A percentile compares a stretch with the other conserved stretches of the same genome.
These are phyloP conservation scores for Syngnathus acus DNA, from an alignment of 2,797 vertebrate genomes.

Conservation along the genomic window DNA sequence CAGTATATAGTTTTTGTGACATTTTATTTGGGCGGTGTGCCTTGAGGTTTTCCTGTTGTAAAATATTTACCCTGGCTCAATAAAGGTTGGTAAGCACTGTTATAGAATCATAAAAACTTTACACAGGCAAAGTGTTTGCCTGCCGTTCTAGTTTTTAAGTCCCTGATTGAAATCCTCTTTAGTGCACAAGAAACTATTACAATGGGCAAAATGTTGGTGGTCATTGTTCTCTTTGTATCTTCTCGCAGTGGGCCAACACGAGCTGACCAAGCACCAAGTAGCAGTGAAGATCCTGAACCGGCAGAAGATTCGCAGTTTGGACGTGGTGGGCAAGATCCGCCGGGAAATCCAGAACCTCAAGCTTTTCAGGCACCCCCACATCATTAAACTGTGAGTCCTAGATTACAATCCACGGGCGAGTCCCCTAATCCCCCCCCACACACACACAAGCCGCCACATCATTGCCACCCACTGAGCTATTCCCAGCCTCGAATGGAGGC, in stretches of 20 bases:
- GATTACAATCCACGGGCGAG: slow-evolving; percentile 44
- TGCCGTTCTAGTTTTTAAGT: neutral
- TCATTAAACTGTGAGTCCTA: slow-evolving; percentile 95
- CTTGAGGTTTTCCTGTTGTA: neutral
- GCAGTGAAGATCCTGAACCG: slow-evolving; percentile 97
- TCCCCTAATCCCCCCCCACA: slow-evolving; percentile 37
- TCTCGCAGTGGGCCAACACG: slow-evolving; percentile 87
- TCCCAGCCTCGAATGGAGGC: slow-evolving; percentile 40
- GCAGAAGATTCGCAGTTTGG: slow-evolving; percentile 97
- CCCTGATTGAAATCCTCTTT: neutral
- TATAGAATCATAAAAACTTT: neutral
- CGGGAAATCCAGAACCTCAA: slow-evolving; percentile 98
- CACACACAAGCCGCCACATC: slow-evolving; percentile 23
- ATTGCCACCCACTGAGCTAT: slow-evolving; percentile 56
- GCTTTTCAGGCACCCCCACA: slow-evolving; percentile 96
- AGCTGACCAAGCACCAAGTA: slow-evolving; percentile 96
- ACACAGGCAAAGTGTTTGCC: too few species aligned
- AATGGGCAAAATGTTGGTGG: neutral
- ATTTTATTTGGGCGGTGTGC: too few species aligned
- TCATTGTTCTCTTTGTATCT: neutral
- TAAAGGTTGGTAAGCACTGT: neutral
- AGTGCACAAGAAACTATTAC: neutral
- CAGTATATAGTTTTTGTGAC: too few species aligned
- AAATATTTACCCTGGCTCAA: neutral
- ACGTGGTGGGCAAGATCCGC: slow-evolving; percentile 97